These are phyloP conservation scores for Crossaster papposus DNA, from an alignment of 53 echinoderm and acorn worm species.

Conservation along the genomic window DNA sequence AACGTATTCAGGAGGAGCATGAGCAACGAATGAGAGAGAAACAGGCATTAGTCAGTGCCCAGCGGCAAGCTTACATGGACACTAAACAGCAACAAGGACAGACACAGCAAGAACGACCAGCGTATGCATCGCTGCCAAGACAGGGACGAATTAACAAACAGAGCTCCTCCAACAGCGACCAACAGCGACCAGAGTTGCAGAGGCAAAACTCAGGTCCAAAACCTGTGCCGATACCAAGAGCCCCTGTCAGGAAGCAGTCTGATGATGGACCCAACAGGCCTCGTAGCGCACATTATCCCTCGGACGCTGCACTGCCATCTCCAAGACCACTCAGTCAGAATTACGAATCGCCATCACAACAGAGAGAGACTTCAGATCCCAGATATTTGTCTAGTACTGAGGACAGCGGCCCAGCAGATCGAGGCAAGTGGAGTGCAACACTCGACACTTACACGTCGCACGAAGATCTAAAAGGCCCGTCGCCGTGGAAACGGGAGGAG, in stretches of 20 bases:
- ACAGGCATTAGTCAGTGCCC: constrained; percentile 27
- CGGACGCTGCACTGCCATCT: constrained; percentile 11
- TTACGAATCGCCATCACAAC: constrained; percentile 51
- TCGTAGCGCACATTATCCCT: constrained; percentile 36
- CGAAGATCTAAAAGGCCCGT: constrained; percentile 53
- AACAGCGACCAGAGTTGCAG: constrained; percentile 72
- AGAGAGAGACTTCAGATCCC: constrained; percentile 2
- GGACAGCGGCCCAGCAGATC: neutral
- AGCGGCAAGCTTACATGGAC: constrained; percentile 45
- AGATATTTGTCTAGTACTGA: constrained; percentile 6
- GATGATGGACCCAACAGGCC: constrained; percentile 47
- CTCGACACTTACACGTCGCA: constrained; percentile 37
- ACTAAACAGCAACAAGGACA: constrained; percentile 39
- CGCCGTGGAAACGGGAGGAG: constrained; percentile 82
- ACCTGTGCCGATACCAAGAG: constrained; percentile 76
- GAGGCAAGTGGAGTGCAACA: constrained; percentile 49
- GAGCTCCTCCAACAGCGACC: constrained; percentile 63
- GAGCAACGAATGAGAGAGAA: constrained; percentile 59
- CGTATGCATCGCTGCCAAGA: constrained; percentile 83
- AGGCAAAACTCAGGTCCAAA: constrained; percentile 87
- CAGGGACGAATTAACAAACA: constrained; percentile 88
- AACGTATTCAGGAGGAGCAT: constrained; percentile 55
- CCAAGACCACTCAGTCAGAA: constrained; percentile 58
- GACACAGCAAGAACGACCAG: constrained; percentile 36
- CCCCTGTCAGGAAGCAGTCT: constrained; percentile 66